Conservation (phyloP, 2,113 vertebrate genomes). For the Cavia porcellus region DNA sequence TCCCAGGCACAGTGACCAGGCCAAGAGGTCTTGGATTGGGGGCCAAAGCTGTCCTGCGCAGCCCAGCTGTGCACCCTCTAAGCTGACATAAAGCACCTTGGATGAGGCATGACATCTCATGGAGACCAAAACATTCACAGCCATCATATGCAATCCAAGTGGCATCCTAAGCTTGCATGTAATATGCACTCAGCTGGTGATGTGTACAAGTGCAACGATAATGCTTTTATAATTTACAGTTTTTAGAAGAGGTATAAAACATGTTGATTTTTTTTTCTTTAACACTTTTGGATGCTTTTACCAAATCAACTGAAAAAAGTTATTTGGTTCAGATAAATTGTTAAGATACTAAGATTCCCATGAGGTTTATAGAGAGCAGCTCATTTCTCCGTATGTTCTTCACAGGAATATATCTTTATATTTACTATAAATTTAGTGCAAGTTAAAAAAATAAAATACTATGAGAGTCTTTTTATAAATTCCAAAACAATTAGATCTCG, state of each 20-base stretch:
- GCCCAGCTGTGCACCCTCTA: not conserved
- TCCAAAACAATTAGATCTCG: not conserved
- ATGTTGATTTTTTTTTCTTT: not conserved
- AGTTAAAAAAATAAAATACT: not conserved
- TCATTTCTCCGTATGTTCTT: not conserved
- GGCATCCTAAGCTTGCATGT: not conserved
- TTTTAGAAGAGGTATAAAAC: not conserved
- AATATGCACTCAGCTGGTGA: not conserved
- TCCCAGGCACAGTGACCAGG: not conserved
- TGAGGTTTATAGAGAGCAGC: not conserved
- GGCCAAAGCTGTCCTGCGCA: rapidly evolving
- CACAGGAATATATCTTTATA: not conserved
- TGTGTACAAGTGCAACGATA: not conserved
- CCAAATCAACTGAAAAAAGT: not conserved
- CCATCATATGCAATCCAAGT: not conserved
- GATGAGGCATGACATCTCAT: not conserved
- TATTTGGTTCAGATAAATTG: not conserved
- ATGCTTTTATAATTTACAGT: not conserved
- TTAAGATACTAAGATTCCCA: not conserved
- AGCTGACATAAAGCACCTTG: not conserved
- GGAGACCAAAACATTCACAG: not conserved
- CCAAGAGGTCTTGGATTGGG: rapidly evolving
- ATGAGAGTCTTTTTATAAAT: not conserved
- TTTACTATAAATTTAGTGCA: not conserved
- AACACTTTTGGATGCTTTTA: not conserved